Evolutionary conservation across 2,888 invertebrate species (phyloP).

Genomic region (Cosmia trapezina): DNA sequence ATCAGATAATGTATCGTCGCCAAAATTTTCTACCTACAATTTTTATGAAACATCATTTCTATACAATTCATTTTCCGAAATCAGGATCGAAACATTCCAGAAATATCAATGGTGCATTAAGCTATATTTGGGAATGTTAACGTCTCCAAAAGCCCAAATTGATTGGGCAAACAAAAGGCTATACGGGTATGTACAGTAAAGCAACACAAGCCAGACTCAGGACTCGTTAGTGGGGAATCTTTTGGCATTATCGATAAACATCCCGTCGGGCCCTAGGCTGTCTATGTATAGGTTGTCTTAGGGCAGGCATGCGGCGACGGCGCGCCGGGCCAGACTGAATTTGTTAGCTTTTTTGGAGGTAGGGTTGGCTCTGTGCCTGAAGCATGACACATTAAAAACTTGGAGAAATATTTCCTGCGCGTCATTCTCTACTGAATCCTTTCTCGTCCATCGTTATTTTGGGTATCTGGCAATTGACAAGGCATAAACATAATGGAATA

Average conservation of each 20-base stretch:
- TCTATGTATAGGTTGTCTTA: slow-evolving; percentile 87
- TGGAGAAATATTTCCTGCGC: not conserved
- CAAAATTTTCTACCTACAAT: not conserved
- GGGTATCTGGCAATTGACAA: slow-evolving; percentile 5
- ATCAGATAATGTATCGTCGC: slow-evolving; percentile 11
- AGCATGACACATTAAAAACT: not conserved
- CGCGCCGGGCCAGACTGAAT: slow-evolving; percentile 75
- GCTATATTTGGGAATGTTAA: slow-evolving; percentile 32
- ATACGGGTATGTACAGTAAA: slow-evolving; percentile 43
- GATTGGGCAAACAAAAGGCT: slow-evolving; percentile 51
- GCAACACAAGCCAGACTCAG: slow-evolving; percentile 66
- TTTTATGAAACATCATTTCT: not conserved
- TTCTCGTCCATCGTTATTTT: not conserved
- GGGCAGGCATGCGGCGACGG: slow-evolving; percentile 86
- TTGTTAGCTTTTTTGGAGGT: slow-evolving; percentile 80
- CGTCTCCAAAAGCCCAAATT: slow-evolving; percentile 39
- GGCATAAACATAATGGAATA: not conserved
- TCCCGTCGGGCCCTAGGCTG: slow-evolving; percentile 82
- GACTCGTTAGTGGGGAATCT: slow-evolving; percentile 71
- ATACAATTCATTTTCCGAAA: slow-evolving; percentile 6
- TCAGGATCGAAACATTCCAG: slow-evolving; percentile 8
- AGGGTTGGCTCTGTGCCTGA: slow-evolving; percentile 75
- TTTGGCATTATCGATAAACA: slow-evolving; percentile 76
- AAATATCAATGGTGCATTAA: slow-evolving; percentile 22
- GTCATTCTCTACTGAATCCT: not conserved